Evolutionary conservation across 2,797 vertebrate species (phyloP).

Genomic region (Chromis chromis): DNA sequence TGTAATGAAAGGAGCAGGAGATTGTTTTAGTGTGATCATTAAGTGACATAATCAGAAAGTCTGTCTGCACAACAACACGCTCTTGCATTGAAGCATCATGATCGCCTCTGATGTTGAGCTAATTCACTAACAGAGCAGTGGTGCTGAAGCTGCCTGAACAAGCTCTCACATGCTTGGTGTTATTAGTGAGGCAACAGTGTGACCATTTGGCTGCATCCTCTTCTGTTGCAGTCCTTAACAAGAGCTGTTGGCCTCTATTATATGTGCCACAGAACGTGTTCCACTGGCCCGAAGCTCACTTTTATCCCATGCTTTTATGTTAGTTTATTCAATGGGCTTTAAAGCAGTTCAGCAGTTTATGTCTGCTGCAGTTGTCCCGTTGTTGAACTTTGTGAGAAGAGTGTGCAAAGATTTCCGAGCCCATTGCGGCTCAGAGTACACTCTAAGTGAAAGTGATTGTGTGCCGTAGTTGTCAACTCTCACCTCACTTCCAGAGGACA

Average conservation of each 20-base stretch:
- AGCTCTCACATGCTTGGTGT: neutral
- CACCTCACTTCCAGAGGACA: conserved; percentile 48
- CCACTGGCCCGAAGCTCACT: conserved; percentile 7
- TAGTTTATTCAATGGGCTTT: conserved; percentile 26
- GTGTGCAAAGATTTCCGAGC: conserved; percentile 32
- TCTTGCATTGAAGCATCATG: conserved; percentile 14
- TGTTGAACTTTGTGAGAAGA: conserved; percentile 28
- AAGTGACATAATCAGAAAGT: neutral
- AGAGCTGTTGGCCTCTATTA: conserved; percentile 47
- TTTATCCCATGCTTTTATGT: conserved; percentile 19
- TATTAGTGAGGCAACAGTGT: conserved; percentile 28
- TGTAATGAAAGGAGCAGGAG: neutral
- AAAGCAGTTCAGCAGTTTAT: conserved; percentile 31
- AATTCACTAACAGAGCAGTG: conserved; percentile 7
- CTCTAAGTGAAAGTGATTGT: conserved; percentile 63
- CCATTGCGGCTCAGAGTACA: conserved; percentile 46
- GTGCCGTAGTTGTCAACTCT: conserved; percentile 51
- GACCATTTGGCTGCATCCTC: conserved; percentile 33
- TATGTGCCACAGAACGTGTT: conserved; percentile 23
- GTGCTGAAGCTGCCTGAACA: neutral
- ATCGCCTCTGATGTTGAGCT: neutral
- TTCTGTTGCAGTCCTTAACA: conserved; percentile 25
- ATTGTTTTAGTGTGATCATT: neutral
- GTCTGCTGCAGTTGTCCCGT: conserved; percentile 10
- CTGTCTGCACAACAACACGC: conserved; percentile 14